phyloP scores from a whole-genome alignment of 2,888 invertebrate genomes.

The Drosophila austrosaltans region DNA sequence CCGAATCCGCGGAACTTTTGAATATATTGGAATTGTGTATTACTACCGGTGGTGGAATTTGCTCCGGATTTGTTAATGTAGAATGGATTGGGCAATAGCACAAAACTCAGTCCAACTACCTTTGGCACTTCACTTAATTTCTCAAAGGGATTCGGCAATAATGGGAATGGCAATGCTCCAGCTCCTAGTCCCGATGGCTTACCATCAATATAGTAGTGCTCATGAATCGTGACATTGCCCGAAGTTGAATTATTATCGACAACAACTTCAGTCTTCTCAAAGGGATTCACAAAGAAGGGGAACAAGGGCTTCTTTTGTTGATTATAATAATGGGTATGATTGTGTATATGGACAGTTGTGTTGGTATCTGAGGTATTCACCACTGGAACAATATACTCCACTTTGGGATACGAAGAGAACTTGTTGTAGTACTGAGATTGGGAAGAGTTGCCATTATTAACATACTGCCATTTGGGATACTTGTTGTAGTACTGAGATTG shows the following conservation, averaged over 20 bases:
- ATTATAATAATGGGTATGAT: conserved; percentile 28
- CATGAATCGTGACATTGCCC: conserved; percentile 29
- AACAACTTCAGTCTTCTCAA: conserved; percentile 27
- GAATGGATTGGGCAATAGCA: conserved; percentile 40
- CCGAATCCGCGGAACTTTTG: conserved; percentile 34
- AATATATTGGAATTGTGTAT: not conserved
- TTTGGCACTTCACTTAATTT: conserved; percentile 42
- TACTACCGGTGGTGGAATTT: conserved; percentile 8
- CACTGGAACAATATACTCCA: conserved; percentile 10
- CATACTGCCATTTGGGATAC: not conserved
- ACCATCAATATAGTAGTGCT: conserved; percentile 25
- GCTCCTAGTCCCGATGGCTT: conserved; percentile 23
- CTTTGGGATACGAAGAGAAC: conserved; percentile 10
- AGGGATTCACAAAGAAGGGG: conserved; percentile 38
- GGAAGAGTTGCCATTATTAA: not conserved
- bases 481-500: not conserved
- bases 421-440: conserved; percentile 15
- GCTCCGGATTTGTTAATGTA: conserved; percentile 26
- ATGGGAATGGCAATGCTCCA: conserved; percentile 34
- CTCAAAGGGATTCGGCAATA: conserved; percentile 60
- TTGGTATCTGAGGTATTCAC: conserved; percentile 25
- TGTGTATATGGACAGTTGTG: conserved; percentile 32
- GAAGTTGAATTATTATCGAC: conserved; percentile 8
- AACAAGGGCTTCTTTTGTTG: conserved; percentile 35
- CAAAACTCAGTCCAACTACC: conserved; percentile 23